Evolutionary conservation across 1,140 invertebrate species (phyloP), one percentile per base, ranked within the genome.

Genomic region (Zaprionus camerounensis): DNA sequence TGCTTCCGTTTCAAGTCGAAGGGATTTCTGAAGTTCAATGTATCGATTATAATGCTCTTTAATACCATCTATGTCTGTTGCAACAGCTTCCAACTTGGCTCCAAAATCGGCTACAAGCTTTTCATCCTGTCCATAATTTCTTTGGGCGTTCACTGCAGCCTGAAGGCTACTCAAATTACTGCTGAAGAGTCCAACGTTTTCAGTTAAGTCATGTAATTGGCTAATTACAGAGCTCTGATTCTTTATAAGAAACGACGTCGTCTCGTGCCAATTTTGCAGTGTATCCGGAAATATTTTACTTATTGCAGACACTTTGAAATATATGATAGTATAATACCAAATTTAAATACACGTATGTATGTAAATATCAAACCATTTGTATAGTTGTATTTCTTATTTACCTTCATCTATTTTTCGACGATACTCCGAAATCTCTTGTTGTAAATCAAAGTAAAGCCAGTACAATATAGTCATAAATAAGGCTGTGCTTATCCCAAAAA

Each of bases 181-280:
- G n/a, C 78, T 58, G 7, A 92, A 57, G 22, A 64, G 57, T 22
- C 91, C 85, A 15, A 92, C 46, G 2, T 49, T 75, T 34, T 77
- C 70, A 41, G 82, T 81, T 11, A 92, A 38, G 13, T 92, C 92
- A 55, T 71, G 72, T 61, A 92, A 68, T 49, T 90, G 83, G 7
- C 62, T 61, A 49, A 78, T 64, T 31, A 91, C 76, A 24, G 64
- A 67, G 0, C 94, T 95, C 83, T 95, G 94, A 88, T 95, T 95
- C 62, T 94, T 93, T 56, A 94, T 93, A 15, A 95, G 92, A 67
- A 94, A 93, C 82, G 93, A 94, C 24, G 94, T 94, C 13, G 94
- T 83, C n/a, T 94, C 94, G 76, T 95, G 94, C 82, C 94, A 95
- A 80, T 95, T 94, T 72, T 95, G 95, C 22, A 95, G 78, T 17